These are phyloP conservation scores for Mythimna vitellina DNA, from an alignment of 2,888 invertebrate genomes.

Conservation along the genomic window DNA sequence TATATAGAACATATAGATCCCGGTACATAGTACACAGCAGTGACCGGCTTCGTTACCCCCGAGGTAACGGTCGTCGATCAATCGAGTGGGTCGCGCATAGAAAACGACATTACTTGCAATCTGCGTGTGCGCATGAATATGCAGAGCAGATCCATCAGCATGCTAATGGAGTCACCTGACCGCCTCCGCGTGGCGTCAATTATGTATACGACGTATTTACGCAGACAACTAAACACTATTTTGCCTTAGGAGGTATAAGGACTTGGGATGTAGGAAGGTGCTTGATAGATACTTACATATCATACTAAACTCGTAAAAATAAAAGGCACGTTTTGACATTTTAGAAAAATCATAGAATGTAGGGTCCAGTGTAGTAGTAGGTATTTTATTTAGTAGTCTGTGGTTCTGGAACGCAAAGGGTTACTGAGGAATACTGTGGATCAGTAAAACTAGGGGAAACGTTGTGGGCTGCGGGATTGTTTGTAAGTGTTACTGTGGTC, in stretches of 20 bases:
- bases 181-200: conserved; percentile 65
- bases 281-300: background rate
- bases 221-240: conserved; percentile 26
- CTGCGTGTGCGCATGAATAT: conserved; percentile 72
- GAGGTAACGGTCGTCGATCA: conserved; percentile 64
- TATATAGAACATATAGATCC: conserved; percentile 12
- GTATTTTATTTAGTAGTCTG: too few relatives aligned
- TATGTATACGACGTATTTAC: conserved; percentile 62
- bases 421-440: too few relatives aligned
- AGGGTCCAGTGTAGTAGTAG: too few relatives aligned
- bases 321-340: too few relatives aligned
- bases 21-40: conserved; percentile 32
- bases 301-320: too few relatives aligned
- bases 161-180: conserved; percentile 73
- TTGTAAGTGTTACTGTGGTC: too few relatives aligned
- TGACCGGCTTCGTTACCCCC: conserved; percentile 56
- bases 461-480: too few relatives aligned
- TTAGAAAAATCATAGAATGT: too few relatives aligned
- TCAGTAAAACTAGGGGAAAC: too few relatives aligned
- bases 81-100: conserved; percentile 63
- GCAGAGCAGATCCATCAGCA: conserved; percentile 76
- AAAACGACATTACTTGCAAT: conserved; percentile 65
- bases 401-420: too few relatives aligned
- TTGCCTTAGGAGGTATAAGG: conserved; percentile 1
- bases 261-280: background rate